A percentile compares a stretch with the other conserved stretches of the same genome.
These are phyloP conservation scores for Microtus montanus DNA, from an alignment of 2,113 vertebrate species.

Conservation along the genomic window DNA sequence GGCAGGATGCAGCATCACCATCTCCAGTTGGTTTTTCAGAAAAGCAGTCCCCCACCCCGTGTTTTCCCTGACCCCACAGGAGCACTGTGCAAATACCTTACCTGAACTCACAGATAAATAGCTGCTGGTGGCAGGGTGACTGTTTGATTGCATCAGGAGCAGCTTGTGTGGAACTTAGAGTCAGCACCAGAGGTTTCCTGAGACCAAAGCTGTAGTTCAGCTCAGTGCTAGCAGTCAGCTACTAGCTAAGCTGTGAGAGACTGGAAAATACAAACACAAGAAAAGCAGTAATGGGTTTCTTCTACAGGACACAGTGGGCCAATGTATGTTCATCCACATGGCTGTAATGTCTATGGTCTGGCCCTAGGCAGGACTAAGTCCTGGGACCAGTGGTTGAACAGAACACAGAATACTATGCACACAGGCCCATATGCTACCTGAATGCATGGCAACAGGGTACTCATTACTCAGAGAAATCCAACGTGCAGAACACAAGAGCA, in stretches of 20 bases:
- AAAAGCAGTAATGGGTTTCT: neutral
- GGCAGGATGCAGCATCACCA: conserved; percentile 69
- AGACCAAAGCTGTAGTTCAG: neutral
- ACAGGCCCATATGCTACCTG: neutral
- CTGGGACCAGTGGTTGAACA: neutral
- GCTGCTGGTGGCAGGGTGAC: neutral
- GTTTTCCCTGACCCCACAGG: neutral
- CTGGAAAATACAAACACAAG: neutral
- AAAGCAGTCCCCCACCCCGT: neutral
- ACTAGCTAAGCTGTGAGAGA: neutral
- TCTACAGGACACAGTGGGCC: accelerated
- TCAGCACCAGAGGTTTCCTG: neutral
- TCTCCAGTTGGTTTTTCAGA: conserved; percentile 75
- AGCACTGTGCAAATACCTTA: neutral
- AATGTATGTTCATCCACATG: neutral
- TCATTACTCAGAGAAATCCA: neutral
- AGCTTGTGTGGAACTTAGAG: neutral
- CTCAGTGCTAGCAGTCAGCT: neutral
- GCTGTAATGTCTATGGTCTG: neutral
- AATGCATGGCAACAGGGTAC: no score
- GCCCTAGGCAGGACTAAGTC: neutral
- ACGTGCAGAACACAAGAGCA: neutral
- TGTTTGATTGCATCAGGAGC: neutral
- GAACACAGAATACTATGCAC: neutral
- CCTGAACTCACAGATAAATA: neutral